Conservation (phyloP, 2,797 vertebrate species). For the Sarcoramphus papa region DNA sequence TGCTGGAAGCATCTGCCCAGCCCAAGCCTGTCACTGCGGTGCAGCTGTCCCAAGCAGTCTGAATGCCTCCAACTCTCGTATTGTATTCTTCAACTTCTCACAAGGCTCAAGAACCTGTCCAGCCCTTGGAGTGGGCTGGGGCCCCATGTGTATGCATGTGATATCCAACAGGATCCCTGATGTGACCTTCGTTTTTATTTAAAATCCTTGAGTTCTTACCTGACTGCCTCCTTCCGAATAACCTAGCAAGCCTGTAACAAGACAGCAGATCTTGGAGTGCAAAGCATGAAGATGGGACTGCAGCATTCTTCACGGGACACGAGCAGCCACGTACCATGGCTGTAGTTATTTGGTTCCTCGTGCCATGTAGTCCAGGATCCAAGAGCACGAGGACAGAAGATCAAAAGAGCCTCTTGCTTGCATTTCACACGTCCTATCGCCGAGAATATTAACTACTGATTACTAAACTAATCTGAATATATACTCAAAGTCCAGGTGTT, state of each 20-base stretch:
- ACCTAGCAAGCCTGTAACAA: not conserved
- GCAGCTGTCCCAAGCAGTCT: not conserved
- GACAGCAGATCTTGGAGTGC: not conserved
- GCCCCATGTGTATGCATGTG: fast-evolving
- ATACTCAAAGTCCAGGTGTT: not conserved
- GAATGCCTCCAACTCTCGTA: not conserved
- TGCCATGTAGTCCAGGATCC: not conserved
- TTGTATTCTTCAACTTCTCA: not conserved
- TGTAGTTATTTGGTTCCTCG: not conserved
- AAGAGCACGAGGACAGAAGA: not conserved
- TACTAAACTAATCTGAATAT: not conserved
- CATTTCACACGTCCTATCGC: not conserved
- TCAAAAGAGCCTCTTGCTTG: not conserved
- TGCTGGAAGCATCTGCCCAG: not conserved
- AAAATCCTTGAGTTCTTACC: not conserved
- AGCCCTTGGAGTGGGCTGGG: not conserved
- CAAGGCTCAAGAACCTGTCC: not conserved
- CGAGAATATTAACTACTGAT: not conserved
- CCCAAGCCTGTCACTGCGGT: not conserved
- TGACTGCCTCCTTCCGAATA: not conserved
- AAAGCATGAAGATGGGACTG: not conserved
- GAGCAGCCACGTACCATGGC: not conserved
- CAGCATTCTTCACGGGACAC: not conserved
- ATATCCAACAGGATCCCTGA: not conserved
- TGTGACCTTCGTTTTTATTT: not conserved